Evolutionary conservation across 2,888 invertebrate genomes (phyloP).

Genomic region (Brachylomia viminalis): DNA sequence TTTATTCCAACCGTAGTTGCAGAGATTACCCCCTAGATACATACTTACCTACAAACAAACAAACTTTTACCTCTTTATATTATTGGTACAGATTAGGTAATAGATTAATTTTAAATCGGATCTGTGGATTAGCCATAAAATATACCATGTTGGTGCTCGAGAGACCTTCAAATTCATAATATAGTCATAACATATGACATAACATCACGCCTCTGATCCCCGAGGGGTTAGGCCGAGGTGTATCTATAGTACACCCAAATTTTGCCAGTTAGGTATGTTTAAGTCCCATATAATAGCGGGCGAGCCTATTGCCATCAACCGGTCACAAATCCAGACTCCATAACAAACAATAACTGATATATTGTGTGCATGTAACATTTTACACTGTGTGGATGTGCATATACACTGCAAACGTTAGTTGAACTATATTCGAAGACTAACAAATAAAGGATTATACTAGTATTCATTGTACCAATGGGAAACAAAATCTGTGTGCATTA

Average conservation of each 20-base stretch:
- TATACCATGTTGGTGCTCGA: background rate
- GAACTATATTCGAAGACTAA: background rate
- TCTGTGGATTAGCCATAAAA: background rate
- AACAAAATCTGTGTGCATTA: slow-evolving; percentile 25
- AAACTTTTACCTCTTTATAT: no score
- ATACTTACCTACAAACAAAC: no score
- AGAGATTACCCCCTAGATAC: no score
- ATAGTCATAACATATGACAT: no score
- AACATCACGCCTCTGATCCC: background rate
- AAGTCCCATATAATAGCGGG: no score
- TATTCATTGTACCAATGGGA: background rate
- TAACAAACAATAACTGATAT: no score
- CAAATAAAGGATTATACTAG: background rate
- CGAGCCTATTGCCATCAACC: background rate
- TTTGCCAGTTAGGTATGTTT: background rate
- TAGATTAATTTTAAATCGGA: background rate
- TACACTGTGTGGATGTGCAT: background rate
- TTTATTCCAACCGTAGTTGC: no score
- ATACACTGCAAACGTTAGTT: background rate
- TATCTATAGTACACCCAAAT: background rate
- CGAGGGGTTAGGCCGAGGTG: background rate
- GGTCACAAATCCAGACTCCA: background rate
- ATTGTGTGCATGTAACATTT: background rate
- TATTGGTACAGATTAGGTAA: no score
- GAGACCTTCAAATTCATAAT: background rate